Conservation (phyloP, 1,140 invertebrate species). For the Helicoverpa zea region DNA sequence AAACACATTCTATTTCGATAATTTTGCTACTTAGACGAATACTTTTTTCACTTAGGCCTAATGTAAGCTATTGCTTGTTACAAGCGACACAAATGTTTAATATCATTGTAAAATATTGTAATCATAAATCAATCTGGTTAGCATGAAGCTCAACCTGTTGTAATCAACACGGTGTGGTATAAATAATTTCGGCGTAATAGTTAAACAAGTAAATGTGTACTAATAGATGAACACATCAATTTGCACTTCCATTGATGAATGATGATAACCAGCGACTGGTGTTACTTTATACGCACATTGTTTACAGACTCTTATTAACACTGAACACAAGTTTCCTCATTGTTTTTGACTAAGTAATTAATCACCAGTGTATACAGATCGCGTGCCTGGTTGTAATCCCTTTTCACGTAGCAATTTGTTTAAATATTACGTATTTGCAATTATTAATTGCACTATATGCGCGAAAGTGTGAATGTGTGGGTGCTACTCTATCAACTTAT, state of each 20-base stretch:
- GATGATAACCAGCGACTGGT: slow-evolving; percentile 5
- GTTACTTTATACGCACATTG: background rate
- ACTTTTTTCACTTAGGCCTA: too few species aligned
- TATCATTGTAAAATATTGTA: too few species aligned
- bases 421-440: background rate
- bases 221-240: slow-evolving; percentile 27
- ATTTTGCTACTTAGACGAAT: too few species aligned
- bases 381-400: background rate
- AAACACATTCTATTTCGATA: too few species aligned
- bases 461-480: too few species aligned
- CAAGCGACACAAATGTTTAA: too few species aligned
- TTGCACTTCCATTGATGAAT: background rate
- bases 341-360: background rate
- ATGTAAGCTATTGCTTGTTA: too few species aligned
- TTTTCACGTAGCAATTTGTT: background rate
- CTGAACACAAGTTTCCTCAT: background rate
- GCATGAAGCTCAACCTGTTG: background rate
- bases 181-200: background rate
- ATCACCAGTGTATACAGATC: background rate
- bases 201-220: background rate
- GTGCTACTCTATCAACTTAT: too few species aligned
- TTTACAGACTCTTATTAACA: background rate
- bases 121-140: too few species aligned
- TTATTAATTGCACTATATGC: too few species aligned
- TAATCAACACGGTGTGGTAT: background rate